Conservation (phyloP, 1,140 invertebrate species). For the Philaenus spumarius region DNA sequence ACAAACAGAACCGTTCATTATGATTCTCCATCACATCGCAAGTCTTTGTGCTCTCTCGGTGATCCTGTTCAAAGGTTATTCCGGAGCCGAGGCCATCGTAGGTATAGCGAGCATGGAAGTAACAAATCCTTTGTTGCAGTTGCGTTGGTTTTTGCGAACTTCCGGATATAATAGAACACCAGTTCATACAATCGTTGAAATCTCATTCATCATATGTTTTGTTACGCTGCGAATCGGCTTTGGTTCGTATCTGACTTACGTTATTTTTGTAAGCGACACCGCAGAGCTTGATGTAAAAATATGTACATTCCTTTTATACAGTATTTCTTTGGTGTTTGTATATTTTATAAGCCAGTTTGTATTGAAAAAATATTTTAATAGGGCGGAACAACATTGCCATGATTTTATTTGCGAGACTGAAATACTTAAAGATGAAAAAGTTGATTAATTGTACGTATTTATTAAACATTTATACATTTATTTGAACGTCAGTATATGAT, state of each 20-base stretch:
- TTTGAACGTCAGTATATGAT: background rate
- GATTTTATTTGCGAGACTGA: background rate
- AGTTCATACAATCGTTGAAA: conserved; percentile 20
- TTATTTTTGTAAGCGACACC: conserved; percentile 3
- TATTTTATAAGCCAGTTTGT: conserved; percentile 20
- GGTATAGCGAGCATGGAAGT: conserved; percentile 47
- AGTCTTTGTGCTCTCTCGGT: conserved; percentile 42
- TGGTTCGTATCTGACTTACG: conserved; percentile 17
- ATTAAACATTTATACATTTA: background rate
- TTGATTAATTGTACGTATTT: background rate
- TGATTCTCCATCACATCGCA: conserved; percentile 47
- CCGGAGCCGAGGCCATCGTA: conserved; percentile 43
- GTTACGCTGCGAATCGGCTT: conserved; percentile 18
- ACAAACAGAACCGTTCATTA: conserved; percentile 43
- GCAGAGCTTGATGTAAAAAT: conserved; percentile 15
- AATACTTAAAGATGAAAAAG: background rate
- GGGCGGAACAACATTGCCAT: background rate
- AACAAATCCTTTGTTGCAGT: conserved; percentile 51
- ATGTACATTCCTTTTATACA: conserved; percentile 9
- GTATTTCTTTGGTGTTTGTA: conserved; percentile 22
- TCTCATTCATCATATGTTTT: conserved; percentile 17
- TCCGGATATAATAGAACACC: conserved; percentile 32
- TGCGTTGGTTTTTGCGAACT: conserved; percentile 43
- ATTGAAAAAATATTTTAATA: background rate
- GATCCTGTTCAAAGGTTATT: conserved; percentile 42